Percentiles rank a stretch among this genome's conserved stretches.
Conservation (phyloP, 1,140 invertebrate genomes). For the Caenorhabditis remanei region DNA sequence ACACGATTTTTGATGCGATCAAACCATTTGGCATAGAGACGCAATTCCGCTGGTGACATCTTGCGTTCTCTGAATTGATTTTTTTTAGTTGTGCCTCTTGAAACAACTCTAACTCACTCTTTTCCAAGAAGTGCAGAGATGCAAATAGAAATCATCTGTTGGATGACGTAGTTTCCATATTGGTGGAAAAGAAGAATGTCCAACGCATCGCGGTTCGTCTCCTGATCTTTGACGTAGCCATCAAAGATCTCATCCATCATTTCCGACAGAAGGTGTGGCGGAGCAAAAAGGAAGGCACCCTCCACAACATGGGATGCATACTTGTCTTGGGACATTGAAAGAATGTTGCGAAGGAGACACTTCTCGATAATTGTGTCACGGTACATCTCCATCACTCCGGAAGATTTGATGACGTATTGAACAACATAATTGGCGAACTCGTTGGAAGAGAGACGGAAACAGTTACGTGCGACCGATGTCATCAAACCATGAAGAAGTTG, state of each 20-base stretch:
- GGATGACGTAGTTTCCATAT: slow-evolving; percentile 73
- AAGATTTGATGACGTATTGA: slow-evolving; percentile 63
- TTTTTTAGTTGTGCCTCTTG: not conserved
- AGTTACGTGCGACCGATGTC: slow-evolving; percentile 47
- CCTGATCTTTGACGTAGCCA: slow-evolving; percentile 67
- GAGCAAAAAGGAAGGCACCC: slow-evolving; percentile 67
- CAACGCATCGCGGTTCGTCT: slow-evolving; percentile 57
- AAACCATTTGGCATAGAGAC: slow-evolving; percentile 31
- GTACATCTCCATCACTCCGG: slow-evolving; percentile 55
- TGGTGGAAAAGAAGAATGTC: slow-evolving; percentile 72
- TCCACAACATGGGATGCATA: slow-evolving; percentile 75
- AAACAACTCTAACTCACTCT: not conserved
- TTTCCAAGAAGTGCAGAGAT: slow-evolving; percentile 31
- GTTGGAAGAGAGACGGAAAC: slow-evolving; percentile 60
- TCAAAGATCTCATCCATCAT: slow-evolving; percentile 72
- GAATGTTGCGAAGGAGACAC: slow-evolving; percentile 68
- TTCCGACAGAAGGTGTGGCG: slow-evolving; percentile 59
- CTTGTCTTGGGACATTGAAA: slow-evolving; percentile 71
- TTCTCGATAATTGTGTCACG: slow-evolving; percentile 66
- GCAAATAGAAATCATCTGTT: slow-evolving; percentile 67
- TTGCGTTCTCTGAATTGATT: slow-evolving; percentile 9
- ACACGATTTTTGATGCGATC: slow-evolving; percentile 32
- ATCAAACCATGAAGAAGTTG: slow-evolving; percentile 46
- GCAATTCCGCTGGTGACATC: slow-evolving; percentile 2
- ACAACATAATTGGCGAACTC: slow-evolving; percentile 69